Conservation (phyloP, 2,797 vertebrate genomes). For the Vipera ursinii region DNA sequence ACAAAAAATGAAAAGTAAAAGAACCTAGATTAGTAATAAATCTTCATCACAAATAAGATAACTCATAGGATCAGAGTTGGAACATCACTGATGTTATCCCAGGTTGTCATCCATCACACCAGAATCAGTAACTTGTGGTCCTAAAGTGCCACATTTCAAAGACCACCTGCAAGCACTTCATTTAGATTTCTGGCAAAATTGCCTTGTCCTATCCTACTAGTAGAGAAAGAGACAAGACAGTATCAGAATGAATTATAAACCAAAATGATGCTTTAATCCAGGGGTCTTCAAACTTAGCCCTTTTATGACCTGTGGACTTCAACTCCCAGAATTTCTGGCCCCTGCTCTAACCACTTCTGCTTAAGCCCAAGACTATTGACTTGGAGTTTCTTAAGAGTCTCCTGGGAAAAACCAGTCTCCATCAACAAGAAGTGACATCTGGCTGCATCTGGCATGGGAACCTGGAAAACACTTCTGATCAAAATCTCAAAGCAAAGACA, state of each 20-base stretch:
- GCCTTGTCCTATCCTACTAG: neutral
- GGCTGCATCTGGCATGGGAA: neutral
- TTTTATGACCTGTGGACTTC: too few species aligned
- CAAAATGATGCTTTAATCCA: neutral
- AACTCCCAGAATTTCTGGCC: too few species aligned
- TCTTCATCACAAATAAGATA: neutral
- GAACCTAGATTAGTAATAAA: neutral
- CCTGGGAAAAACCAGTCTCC: neutral
- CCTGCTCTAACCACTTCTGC: neutral
- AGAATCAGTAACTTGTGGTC: neutral
- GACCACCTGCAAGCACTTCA: too few species aligned
- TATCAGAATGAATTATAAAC: neutral
- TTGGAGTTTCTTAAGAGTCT: neutral
- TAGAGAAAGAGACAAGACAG: neutral
- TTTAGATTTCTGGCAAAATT: neutral
- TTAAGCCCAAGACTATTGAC: neutral
- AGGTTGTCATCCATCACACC: neutral
- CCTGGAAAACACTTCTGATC: neutral
- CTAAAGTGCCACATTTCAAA: too few species aligned
- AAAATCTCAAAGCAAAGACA: neutral
- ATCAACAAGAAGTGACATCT: neutral
- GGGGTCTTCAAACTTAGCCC: too few species aligned
- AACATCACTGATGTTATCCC: neutral
- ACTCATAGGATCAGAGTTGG: neutral
- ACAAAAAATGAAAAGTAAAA: neutral